Evolutionary conservation across 2,888 invertebrate genomes (phyloP), one percentile per base, ranked within the genome.

Genomic region (Alviniconcha strummeri): DNA sequence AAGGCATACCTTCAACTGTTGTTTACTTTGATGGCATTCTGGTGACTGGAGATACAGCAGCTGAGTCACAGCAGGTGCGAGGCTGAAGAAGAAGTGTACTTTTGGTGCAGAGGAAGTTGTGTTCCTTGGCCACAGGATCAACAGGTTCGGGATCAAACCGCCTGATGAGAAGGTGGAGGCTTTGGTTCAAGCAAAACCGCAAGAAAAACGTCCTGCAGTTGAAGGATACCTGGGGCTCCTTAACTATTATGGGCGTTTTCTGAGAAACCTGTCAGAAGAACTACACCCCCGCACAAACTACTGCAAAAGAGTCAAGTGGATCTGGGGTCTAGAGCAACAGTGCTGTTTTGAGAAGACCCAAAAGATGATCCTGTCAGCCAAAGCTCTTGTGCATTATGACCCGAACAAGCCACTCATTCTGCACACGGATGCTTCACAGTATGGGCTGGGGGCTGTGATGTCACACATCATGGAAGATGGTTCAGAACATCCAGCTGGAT

Each of bases 371-470:
- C 64, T 74, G 19, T 84, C 83, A 15, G 83, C 86, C 8, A 54
- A 85, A 1, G 83, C 90, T n/a, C 86, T 93, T 17, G 86, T 88
- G 0, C 91, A 82, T 72, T 86, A 64, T 15, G 89, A 93, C 77
- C 88, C 90, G 9, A 79, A 17, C 5, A 82, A 86, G 36, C 88
- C 86, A 15, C 81, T 94, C 13, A 86, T 89, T 56, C 84, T 94
- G 6, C 89, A 92, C 6, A 90, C 91, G 60, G 93, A 94, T 88
- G 93, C 94, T 0, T 92, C 91, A 17, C 90, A 90, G 15, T 85
- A 85, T 52, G 93, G 92, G 56, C 84, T 91, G 57, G 91, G 91
- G 57, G 91, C 92, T 8, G 78, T 85, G 4, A 9, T 86, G 5
- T 76, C 83, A 17, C 85, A 86, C 74, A 9, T 5, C 2, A 74